Conservation (phyloP, 2,797 vertebrate species). For the Enteromius unitaeniatus region DNA sequence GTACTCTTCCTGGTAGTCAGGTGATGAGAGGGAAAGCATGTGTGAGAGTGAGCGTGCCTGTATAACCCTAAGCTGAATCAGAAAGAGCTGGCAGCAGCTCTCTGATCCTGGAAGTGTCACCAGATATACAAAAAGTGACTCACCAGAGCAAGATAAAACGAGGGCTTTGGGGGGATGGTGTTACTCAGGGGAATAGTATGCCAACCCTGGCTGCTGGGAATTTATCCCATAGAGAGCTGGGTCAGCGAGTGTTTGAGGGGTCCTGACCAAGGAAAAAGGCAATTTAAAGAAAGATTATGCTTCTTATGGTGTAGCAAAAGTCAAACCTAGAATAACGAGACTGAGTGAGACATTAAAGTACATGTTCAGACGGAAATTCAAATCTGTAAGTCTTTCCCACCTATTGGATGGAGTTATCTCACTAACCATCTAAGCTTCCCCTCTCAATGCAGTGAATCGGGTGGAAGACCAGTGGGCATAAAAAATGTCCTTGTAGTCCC, state of each 20-base stretch:
- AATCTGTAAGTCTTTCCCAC: not conserved
- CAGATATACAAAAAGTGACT: slow-evolving; percentile 77
- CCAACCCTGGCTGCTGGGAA: slow-evolving; percentile 52
- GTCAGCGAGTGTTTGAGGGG: slow-evolving; percentile 15
- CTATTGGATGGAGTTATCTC: not conserved
- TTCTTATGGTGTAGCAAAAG: slow-evolving; percentile 29
- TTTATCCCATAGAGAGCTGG: slow-evolving; percentile 41
- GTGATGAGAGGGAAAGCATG: slow-evolving; percentile 56
- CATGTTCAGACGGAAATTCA: not conserved
- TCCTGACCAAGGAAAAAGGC: slow-evolving; percentile 37
- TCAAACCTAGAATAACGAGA: not conserved
- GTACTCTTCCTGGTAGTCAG: slow-evolving; percentile 74
- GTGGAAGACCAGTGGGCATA: not conserved
- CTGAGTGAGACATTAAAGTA: not conserved
- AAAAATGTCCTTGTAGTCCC: not conserved
- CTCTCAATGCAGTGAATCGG: not conserved
- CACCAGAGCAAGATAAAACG: slow-evolving; percentile 67
- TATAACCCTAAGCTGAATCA: slow-evolving; percentile 51
- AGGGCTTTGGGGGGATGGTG: slow-evolving; percentile 11
- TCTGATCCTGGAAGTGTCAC: slow-evolving; percentile 72
- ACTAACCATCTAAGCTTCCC: not conserved
- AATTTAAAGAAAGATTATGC: slow-evolving; percentile 44
- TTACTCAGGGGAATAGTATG: slow-evolving; percentile 25
- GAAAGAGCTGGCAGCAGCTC: slow-evolving; percentile 45
- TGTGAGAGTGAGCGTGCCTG: slow-evolving; percentile 3